Percentiles rank a stretch among this genome's conserved stretches.
These are phyloP conservation scores for Neomonachus schauinslandi DNA, from an alignment of 2,113 vertebrate species.

Conservation along the genomic window DNA sequence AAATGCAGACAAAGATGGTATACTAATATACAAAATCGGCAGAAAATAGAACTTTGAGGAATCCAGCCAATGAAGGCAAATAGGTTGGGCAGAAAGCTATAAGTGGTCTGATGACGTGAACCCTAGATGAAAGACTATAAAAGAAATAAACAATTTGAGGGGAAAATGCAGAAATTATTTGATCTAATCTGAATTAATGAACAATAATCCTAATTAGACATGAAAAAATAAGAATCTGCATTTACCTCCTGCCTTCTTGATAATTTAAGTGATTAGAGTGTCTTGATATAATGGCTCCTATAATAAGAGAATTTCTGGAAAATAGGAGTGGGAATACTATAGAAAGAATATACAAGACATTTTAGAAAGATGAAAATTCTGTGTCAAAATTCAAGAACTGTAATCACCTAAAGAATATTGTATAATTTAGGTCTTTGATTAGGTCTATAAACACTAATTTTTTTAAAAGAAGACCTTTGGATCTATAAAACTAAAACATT, in stretches of 20 bases:
- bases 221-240: background rate
- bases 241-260: background rate
- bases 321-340: background rate
- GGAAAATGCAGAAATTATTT: background rate
- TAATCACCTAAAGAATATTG: background rate
- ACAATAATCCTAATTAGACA: background rate
- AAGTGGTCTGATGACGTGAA: background rate
- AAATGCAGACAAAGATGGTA: background rate
- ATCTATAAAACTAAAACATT: background rate
- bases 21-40: background rate
- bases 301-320: slow-evolving; percentile 7
- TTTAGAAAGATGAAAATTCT: background rate
- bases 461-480: background rate
- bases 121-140: slow-evolving; percentile 23
- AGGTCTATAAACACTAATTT: background rate
- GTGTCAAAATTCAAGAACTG: background rate
- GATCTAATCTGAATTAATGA: background rate
- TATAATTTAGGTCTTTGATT: background rate
- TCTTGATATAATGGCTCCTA: background rate
- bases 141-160: background rate
- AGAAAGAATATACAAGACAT: background rate
- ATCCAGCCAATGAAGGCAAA: background rate
- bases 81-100: slow-evolving; percentile 43
- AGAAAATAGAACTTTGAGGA: slow-evolving; percentile 1
- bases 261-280: background rate